Conservation (phyloP, 2,113 vertebrate species). For the Neotragus moschatus region DNA sequence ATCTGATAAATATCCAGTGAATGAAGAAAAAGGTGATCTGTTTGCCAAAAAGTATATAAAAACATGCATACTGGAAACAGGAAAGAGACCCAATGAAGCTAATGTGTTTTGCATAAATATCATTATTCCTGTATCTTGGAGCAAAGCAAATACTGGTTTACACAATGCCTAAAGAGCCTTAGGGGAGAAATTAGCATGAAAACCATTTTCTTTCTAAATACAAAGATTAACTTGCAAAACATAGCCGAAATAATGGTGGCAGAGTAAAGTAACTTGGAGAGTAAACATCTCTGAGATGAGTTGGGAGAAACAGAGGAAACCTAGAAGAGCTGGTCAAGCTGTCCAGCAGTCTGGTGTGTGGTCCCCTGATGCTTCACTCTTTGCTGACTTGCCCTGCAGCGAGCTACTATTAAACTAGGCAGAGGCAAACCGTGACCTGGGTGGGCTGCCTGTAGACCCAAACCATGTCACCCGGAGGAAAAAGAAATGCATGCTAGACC, state of each 20-base stretch:
- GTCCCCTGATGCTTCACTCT: neutral
- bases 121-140: constrained; percentile 4
- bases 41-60: neutral
- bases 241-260: neutral
- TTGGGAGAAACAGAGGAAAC: neutral
- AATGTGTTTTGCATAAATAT: constrained; percentile 23
- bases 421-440: neutral
- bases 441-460: neutral
- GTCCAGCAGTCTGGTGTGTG: no score
- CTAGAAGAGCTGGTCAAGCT: neutral
- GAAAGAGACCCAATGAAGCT: neutral
- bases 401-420: neutral
- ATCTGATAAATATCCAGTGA: neutral
- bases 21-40: neutral
- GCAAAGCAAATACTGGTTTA: constrained; percentile 30
- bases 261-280: neutral
- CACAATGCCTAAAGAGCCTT: neutral
- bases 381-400: neutral
- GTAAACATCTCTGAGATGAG: neutral
- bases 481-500: neutral
- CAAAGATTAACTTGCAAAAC: constrained; percentile 27
- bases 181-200: constrained; percentile 27
- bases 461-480: neutral
- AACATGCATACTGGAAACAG: neutral
- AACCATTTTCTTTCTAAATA: constrained; percentile 36